A percentile compares a stretch with the other conserved stretches of the same genome.
Evolutionary conservation across 2,797 vertebrate genomes (phyloP).

Genomic region (Enteromius argenteus): DNA sequence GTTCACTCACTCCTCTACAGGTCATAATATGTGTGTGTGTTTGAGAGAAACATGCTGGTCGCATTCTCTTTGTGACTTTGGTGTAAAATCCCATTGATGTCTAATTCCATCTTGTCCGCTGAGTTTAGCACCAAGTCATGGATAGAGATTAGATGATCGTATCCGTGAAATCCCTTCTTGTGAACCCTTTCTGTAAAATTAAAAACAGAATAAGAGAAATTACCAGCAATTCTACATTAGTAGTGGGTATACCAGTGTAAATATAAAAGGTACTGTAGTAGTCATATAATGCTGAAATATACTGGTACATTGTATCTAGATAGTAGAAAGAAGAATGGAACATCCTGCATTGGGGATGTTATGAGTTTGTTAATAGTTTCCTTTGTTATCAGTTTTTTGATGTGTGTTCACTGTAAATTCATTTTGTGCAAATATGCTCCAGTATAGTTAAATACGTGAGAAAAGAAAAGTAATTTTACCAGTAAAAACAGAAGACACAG

Average conservation of each 20-base stretch:
- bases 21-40: slow-evolving; percentile 11
- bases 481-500: neutral
- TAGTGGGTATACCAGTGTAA: neutral
- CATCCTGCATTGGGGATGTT: slow-evolving; percentile 49
- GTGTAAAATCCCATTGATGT: neutral
- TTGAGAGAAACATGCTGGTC: neutral
- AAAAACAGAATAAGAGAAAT: slow-evolving; percentile 28
- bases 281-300: neutral
- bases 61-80: slow-evolving; percentile 19
- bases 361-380: no score
- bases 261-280: neutral
- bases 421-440: neutral
- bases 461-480: neutral
- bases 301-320: neutral
- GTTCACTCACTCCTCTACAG: neutral
- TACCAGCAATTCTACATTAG: neutral
- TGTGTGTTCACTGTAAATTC: neutral
- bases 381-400: neutral
- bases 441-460: neutral
- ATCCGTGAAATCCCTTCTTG: slow-evolving; percentile 75
- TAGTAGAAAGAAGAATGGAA: slow-evolving; percentile 13
- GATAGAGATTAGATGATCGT: slow-evolving; percentile 60
- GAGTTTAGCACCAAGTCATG: slow-evolving; percentile 1
- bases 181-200: slow-evolving; percentile 80
- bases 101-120: neutral